phyloP scores from a whole-genome alignment of 2,888 invertebrate genomes.

The Phaedon cochleariae region DNA sequence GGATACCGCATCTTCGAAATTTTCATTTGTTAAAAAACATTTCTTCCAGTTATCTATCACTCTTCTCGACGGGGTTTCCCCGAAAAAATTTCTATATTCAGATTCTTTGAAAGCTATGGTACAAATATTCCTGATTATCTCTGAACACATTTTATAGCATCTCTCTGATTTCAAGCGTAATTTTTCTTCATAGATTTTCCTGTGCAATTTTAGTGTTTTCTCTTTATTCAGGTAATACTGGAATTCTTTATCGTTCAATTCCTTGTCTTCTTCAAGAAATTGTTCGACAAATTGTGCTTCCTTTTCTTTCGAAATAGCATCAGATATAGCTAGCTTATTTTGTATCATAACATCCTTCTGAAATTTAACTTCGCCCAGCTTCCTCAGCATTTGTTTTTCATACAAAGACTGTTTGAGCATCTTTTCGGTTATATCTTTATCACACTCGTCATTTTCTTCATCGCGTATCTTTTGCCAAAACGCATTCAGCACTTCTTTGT shows the following conservation, averaged over 20 bases:
- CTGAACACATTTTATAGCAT: slow-evolving; percentile 65
- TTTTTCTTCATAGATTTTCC: slow-evolving; percentile 66
- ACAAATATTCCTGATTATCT: slow-evolving; percentile 66
- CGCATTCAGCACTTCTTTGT: slow-evolving; percentile 62
- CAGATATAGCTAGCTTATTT: slow-evolving; percentile 66
- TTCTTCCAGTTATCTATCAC: slow-evolving; percentile 68
- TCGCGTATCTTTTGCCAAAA: slow-evolving; percentile 66
- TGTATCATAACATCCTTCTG: slow-evolving; percentile 67
- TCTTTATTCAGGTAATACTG: slow-evolving; percentile 61
- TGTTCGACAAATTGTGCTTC: slow-evolving; percentile 62
- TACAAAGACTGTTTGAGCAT: slow-evolving; percentile 70
- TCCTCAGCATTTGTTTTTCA: slow-evolving; percentile 73
- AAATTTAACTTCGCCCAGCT: slow-evolving; percentile 70
- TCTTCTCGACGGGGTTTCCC: slow-evolving; percentile 60
- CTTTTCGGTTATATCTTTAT: slow-evolving; percentile 65
- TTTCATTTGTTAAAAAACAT: slow-evolving; percentile 66
- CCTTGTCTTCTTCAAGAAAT: slow-evolving; percentile 40
- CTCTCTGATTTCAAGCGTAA: slow-evolving; percentile 63
- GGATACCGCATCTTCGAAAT: slow-evolving; percentile 65
- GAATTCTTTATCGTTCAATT: slow-evolving; percentile 45
- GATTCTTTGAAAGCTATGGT: slow-evolving; percentile 66
- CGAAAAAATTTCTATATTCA: slow-evolving; percentile 62
- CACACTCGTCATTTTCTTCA: slow-evolving; percentile 65
- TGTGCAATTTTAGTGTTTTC: slow-evolving; percentile 63
- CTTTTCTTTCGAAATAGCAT: slow-evolving; percentile 63